A percentile compares a stretch with the other conserved stretches of the same genome.
These are phyloP conservation scores for Troides oblongomaculatus DNA, from an alignment of 2,888 invertebrate species.

Conservation along the genomic window DNA sequence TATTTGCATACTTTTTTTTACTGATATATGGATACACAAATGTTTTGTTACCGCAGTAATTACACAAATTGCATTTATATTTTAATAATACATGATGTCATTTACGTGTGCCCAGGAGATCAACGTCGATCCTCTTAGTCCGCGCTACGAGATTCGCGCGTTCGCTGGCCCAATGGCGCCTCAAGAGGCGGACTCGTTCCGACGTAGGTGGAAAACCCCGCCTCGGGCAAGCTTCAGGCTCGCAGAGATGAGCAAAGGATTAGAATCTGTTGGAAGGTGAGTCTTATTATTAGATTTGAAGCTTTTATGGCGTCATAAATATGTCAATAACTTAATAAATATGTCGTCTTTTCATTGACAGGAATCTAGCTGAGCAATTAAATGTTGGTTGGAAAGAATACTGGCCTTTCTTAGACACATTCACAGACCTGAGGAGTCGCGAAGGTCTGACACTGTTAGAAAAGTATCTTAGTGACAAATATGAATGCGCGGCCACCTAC, in stretches of 20 bases:
- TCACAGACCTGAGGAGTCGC: slow-evolving; percentile 86
- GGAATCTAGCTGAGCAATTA: slow-evolving; percentile 85
- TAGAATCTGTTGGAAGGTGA: slow-evolving; percentile 91
- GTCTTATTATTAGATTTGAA: neutral
- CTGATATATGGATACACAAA: too few species aligned
- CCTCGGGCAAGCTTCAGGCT: slow-evolving; percentile 82
- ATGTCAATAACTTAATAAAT: too few species aligned
- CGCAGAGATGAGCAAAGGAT: slow-evolving; percentile 90
- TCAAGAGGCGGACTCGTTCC: slow-evolving; percentile 84
- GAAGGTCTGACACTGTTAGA: slow-evolving; percentile 89
- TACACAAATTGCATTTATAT: too few species aligned
- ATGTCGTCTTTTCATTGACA: slow-evolving; percentile 45
- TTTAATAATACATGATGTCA: neutral
- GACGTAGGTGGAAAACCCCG: slow-evolving; percentile 91
- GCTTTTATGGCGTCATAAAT: too few species aligned
- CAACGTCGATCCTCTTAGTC: slow-evolving; percentile 83
- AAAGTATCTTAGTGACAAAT: slow-evolving; percentile 82
- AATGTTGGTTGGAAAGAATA: slow-evolving; percentile 93
- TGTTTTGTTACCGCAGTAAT: too few species aligned
- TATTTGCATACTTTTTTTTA: too few species aligned
- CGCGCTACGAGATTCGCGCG: slow-evolving; percentile 88
- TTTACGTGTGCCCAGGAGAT: slow-evolving; percentile 72
- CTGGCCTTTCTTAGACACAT: slow-evolving; percentile 93
- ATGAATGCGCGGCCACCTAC: slow-evolving; percentile 65
- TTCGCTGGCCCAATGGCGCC: slow-evolving; percentile 95